A percentile compares a stretch with the other conserved stretches of the same genome.
phyloP scores from a whole-genome alignment of 1,140 invertebrate genomes.

The Neotoxoptera formosana region DNA sequence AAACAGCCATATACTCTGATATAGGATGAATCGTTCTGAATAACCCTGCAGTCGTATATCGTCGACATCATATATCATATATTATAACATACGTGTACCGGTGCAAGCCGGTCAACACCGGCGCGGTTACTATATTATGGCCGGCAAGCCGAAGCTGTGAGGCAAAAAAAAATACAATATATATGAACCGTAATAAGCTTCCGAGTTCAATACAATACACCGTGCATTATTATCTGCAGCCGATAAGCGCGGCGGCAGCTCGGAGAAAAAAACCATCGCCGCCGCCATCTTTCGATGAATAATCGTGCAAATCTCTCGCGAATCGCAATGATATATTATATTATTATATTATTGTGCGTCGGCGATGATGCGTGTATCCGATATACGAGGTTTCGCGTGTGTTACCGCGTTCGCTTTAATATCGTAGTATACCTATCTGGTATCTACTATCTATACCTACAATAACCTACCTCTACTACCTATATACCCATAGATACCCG shows the following conservation, averaged over 20 bases:
- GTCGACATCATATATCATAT: neutral
- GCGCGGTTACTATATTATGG: neutral
- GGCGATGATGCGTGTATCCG: neutral
- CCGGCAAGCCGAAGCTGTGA: neutral
- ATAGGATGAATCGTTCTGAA: no score
- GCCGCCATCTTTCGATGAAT: neutral
- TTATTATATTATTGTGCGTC: neutral
- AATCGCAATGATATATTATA: neutral
- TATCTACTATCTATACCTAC: neutral
- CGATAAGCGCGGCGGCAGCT: neutral
- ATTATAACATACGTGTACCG: neutral
- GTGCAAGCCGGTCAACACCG: neutral
- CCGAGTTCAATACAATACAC: neutral
- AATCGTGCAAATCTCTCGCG: neutral
- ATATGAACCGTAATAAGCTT: neutral
- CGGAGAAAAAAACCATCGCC: neutral
- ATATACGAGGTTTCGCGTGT: neutral
- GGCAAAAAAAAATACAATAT: neutral
- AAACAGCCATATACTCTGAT: no score
- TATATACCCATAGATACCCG: neutral
- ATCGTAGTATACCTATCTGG: slow-evolving; percentile 8
- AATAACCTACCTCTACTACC: neutral
- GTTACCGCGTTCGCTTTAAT: neutral
- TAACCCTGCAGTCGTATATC: no score
- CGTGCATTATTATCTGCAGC: neutral